A percentile compares a stretch with the other conserved stretches of the same genome.
These are phyloP conservation scores for Aphidoletes aphidimyza DNA, from an alignment of 2,888 invertebrate genomes.

Conservation along the genomic window DNA sequence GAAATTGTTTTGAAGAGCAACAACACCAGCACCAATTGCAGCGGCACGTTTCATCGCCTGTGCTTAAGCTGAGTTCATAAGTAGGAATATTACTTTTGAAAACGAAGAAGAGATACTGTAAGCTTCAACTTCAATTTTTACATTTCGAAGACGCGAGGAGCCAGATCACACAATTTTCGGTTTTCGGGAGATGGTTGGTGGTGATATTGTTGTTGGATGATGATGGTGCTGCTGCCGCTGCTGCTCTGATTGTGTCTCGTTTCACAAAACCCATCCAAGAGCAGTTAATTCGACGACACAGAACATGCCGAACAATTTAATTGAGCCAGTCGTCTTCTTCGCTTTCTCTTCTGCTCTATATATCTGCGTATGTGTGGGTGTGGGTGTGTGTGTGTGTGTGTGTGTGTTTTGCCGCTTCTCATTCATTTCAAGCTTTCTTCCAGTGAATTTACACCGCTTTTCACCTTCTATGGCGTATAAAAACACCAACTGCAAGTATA, in stretches of 20 bases:
- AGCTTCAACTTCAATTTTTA: slow-evolving; percentile 10
- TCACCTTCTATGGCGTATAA: too few relatives aligned
- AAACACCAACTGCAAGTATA: too few relatives aligned
- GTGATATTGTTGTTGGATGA: neutral
- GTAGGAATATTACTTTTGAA: neutral
- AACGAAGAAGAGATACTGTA: neutral
- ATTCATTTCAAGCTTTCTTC: too few relatives aligned
- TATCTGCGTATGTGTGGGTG: too few relatives aligned
- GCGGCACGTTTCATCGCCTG: neutral
- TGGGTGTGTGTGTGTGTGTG: too few relatives aligned
- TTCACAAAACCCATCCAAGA: neutral
- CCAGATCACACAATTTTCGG: neutral
- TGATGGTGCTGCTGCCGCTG: too few relatives aligned
- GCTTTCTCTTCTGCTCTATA: neutral
- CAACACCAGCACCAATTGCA: neutral
- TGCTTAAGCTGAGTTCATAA: slow-evolving; percentile 10
- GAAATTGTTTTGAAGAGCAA: slow-evolving; percentile 1
- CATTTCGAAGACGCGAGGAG: neutral
- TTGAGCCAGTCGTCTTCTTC: slow-evolving; percentile 12
- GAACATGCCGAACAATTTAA: neutral
- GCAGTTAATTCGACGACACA: slow-evolving; percentile 20
- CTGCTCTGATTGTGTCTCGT: neutral
- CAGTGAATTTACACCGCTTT: too few relatives aligned
- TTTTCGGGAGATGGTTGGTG: too few relatives aligned
- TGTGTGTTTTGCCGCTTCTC: too few relatives aligned